These are phyloP conservation scores for Catostomus latipinnis DNA, from an alignment of 2,797 vertebrate species.

Conservation along the genomic window DNA sequence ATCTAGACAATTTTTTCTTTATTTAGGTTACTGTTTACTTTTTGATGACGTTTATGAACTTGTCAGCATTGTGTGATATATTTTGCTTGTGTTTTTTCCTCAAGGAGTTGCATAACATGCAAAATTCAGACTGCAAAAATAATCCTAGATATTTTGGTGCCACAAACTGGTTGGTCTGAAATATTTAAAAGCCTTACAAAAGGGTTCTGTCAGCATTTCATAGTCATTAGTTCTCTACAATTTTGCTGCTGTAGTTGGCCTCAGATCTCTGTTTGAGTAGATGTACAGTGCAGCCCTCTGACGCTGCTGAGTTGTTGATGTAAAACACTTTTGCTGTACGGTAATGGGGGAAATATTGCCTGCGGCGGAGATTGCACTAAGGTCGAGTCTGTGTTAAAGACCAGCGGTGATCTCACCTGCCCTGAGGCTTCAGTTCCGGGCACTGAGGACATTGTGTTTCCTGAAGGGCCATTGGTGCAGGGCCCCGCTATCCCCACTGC, in stretches of 20 bases:
- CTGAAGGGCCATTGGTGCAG: conserved; percentile 19
- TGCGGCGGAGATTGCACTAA: conserved; percentile 10
- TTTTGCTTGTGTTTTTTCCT: not conserved
- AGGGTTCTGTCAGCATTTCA: conserved; percentile 33
- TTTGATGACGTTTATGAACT: not conserved
- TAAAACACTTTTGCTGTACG: conserved; percentile 44
- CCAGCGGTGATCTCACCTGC: conserved; percentile 45
- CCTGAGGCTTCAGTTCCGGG: conserved; percentile 57
- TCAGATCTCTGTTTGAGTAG: conserved; percentile 23
- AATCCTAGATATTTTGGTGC: conserved; percentile 23
- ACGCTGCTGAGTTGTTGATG: conserved; percentile 29
- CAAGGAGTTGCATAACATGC: not conserved
- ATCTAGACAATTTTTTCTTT: not conserved
- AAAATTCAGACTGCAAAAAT: not conserved
- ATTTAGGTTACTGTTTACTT: not conserved
- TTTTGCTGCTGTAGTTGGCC: conserved; percentile 17
- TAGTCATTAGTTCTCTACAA: not conserved
- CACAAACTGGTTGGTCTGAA: conserved; percentile 24
- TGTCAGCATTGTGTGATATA: conserved; percentile 23
- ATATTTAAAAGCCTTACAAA: conserved; percentile 33
- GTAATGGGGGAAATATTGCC: conserved; percentile 44
- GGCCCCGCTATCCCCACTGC: not conserved
- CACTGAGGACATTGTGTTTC: conserved; percentile 51
- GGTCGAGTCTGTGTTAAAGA: conserved; percentile 27
- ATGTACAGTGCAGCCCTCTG: conserved; percentile 25